Conservation (phyloP, 1,140 invertebrate genomes). For the Metopolophium dirhodum region DNA sequence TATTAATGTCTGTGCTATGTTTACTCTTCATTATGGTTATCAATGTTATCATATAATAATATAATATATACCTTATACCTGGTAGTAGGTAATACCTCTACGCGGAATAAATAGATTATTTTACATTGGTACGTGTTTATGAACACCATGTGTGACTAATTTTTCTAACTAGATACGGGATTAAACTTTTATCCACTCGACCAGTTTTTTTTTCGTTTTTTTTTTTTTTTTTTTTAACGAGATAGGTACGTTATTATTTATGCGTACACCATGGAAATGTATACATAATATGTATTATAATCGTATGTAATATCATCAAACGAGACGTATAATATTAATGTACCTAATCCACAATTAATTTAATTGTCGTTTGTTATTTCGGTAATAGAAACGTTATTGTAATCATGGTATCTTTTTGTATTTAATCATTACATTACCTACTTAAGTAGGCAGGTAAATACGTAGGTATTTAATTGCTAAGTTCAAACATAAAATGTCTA, state of each 20-base stretch:
- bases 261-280: too few relatives aligned
- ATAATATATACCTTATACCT: neutral
- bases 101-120: neutral
- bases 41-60: neutral
- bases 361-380: neutral
- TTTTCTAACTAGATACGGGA: neutral
- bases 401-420: neutral
- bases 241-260: too few relatives aligned
- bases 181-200: neutral
- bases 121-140: neutral
- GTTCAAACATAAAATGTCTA: too few relatives aligned
- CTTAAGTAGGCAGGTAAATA: too few relatives aligned
- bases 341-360: neutral
- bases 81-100: neutral
- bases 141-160: neutral
- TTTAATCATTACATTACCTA: too few relatives aligned
- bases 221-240: too few relatives aligned
- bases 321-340: neutral
- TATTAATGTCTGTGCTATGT: neutral
- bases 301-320: too few relatives aligned
- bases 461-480: too few relatives aligned
- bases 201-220: neutral
- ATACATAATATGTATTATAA: too few relatives aligned
- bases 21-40: neutral
- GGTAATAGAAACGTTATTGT: neutral